A percentile compares a stretch with the other conserved stretches of the same genome.
phyloP scores from a whole-genome alignment of 2,113 vertebrate species.

The Gymnorhina tibicen region DNA sequence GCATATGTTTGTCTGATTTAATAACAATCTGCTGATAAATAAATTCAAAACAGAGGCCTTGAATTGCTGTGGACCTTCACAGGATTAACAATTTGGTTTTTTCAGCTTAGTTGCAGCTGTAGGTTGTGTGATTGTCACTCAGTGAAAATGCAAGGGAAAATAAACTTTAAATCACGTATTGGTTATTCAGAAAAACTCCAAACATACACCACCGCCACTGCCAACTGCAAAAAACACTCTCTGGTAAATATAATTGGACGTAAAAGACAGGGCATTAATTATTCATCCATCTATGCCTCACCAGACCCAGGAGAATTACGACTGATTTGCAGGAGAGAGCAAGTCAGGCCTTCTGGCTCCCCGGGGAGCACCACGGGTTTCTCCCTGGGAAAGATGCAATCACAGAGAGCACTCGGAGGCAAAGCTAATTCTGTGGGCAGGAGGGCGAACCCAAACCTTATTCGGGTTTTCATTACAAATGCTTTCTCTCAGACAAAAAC shows the following conservation, averaged over 20 bases:
- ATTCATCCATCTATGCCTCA: not conserved
- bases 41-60: not conserved
- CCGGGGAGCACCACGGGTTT: not conserved
- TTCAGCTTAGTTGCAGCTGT: not conserved
- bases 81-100: not conserved
- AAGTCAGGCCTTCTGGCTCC: not conserved
- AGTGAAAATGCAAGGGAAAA: not conserved
- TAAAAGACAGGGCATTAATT: not conserved
- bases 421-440: not conserved
- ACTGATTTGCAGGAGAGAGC: not conserved
- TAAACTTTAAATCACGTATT: not conserved
- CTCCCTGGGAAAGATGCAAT: not conserved
- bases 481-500: not conserved
- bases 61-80: not conserved
- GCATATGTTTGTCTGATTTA: slow-evolving; percentile 17
- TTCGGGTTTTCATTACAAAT: not conserved
- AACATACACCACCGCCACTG: too few species aligned
- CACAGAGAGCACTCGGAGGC: not conserved
- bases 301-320: not conserved
- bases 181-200: not conserved
- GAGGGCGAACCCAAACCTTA: not conserved
- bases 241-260: not conserved
- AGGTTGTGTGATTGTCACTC: not conserved
- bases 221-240: not conserved
- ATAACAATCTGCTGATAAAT: slow-evolving; percentile 17